Evolutionary conservation across 1,140 invertebrate species (phyloP), one percentile per base, ranked within the genome.

Genomic region (Anoplophora glabripennis): DNA sequence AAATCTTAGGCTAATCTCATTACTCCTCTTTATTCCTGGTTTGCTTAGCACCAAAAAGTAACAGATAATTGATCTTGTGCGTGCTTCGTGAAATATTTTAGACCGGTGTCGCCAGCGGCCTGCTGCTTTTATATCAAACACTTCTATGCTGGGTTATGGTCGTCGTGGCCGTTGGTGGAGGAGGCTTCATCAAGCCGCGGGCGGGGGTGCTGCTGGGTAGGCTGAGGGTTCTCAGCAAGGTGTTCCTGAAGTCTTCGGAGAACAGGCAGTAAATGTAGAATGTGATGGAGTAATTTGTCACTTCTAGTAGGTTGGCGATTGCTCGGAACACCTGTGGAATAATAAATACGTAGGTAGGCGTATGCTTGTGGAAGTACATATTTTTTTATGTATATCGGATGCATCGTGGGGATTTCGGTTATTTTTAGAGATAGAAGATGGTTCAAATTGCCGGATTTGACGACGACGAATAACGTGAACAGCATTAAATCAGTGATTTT

Each of bases 201-300:
- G 40, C 42, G 18, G 65, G 66, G 3, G 53, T 42, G 48, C 67
- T 65, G 76, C 79, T 81, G 0, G 85, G 83, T 70, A 83, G 84
- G 35, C 83, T 82, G 21, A 88, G 77, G 0, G 84, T 89, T 12
- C 82, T 76, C 21, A 88, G 72, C 59, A 89, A 77, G 0, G 87
- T 89, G 62, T 82, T 85, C 10, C 87, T 80, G 66, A 89, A 89
- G 63, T 89, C 87, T 66, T 87, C 84, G 34, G 86, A 88, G 71
- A 89, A 90, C 44, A 89, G 73, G 61, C 86, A 89, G 72, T 90
- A 89, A 40, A 90, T 89, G 72, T 90, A 90, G 75, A 90, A 89
- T 3, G 87, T 89, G 41, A 89, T 81, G 37, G 88, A 88, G 68
- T 89, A 90, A 72, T 90, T 89, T 56, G 82, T 83, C 15, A 90